Conservation (phyloP, 2,888 invertebrate species). For the Erynnis tages region DNA sequence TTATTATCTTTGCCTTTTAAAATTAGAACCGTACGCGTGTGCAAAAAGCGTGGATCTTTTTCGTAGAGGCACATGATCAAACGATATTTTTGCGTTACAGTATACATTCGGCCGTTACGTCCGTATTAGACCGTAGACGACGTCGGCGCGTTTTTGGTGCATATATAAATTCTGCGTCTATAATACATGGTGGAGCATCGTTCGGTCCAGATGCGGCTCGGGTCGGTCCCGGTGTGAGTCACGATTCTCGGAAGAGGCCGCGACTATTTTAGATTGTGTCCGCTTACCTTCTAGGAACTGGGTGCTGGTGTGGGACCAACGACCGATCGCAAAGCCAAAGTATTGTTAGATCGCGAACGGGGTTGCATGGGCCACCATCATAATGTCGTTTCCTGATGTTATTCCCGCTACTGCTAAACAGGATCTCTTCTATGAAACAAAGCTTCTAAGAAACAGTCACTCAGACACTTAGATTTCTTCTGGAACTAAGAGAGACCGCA, state of each 20-base stretch:
- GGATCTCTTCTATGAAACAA: conserved; percentile 25
- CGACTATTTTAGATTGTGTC: conserved; percentile 78
- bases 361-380: conserved; percentile 53
- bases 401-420: conserved; percentile 50
- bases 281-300: conserved; percentile 80
- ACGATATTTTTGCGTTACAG: conserved; percentile 12
- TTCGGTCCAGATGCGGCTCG: conserved; percentile 70
- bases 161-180: conserved; percentile 45
- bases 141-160: conserved; percentile 40
- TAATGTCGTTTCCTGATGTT: conserved; percentile 59
- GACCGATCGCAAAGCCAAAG: conserved; percentile 71
- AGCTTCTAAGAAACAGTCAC: conserved; percentile 9
- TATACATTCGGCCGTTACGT: conserved; percentile 22
- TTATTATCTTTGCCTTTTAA: conserved; percentile 17
- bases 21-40: conserved; percentile 18
- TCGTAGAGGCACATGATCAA: conserved; percentile 23
- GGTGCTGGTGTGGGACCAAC: conserved; percentile 73
- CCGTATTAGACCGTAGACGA: conserved; percentile 29
- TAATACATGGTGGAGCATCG: conserved; percentile 40
- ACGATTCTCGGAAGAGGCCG: conserved; percentile 75
- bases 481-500: background rate
- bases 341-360: conserved; percentile 77
- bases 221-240: conserved; percentile 71
- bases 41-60: conserved; percentile 19
- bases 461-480: background rate